Evolutionary conservation across 1,140 invertebrate genomes (phyloP).

Genomic region (Helicorthomorpha holstii): DNA sequence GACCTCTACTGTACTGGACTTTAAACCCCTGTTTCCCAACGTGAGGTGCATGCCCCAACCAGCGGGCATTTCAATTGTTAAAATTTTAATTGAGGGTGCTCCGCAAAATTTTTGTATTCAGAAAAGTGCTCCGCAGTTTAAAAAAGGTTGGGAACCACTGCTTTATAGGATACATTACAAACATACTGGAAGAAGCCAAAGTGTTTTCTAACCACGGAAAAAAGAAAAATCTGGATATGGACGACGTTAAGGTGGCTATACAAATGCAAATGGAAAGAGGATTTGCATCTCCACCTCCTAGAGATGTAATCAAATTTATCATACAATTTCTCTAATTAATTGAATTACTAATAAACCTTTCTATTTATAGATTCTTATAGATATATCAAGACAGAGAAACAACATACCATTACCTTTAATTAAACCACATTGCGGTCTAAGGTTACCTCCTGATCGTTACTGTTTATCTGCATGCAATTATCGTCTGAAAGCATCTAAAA

Average conservation of each 20-base stretch:
- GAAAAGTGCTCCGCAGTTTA: too few relatives aligned
- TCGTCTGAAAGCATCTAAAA: slow-evolving; percentile 29
- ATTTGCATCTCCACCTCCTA: slow-evolving; percentile 74
- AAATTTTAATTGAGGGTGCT: too few relatives aligned
- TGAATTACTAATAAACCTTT: too few relatives aligned
- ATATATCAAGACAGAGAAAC: slow-evolving; percentile 76
- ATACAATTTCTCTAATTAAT: too few relatives aligned
- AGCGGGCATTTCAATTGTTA: too few relatives aligned
- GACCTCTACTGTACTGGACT: too few relatives aligned
- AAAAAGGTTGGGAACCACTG: too few relatives aligned
- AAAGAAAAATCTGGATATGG: slow-evolving; percentile 78
- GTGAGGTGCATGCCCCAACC: too few relatives aligned
- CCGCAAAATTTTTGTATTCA: too few relatives aligned
- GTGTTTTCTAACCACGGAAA: slow-evolving; percentile 78
- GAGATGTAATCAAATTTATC: slow-evolving; percentile 74
- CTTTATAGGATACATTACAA: slow-evolving; percentile 62
- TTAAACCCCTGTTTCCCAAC: too few relatives aligned
- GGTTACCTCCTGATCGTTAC: slow-evolving; percentile 79
- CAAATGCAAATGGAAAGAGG: slow-evolving; percentile 72
- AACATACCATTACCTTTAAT: slow-evolving; percentile 68
- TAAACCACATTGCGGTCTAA: slow-evolving; percentile 72
- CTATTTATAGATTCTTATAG: slow-evolving; percentile 58
- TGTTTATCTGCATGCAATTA: slow-evolving; percentile 68
- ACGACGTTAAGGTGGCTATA: slow-evolving; percentile 79
- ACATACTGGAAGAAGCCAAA: slow-evolving; percentile 77